Evolutionary conservation across 2,888 invertebrate genomes (phyloP).

Genomic region (Deilephila elpenor): DNA sequence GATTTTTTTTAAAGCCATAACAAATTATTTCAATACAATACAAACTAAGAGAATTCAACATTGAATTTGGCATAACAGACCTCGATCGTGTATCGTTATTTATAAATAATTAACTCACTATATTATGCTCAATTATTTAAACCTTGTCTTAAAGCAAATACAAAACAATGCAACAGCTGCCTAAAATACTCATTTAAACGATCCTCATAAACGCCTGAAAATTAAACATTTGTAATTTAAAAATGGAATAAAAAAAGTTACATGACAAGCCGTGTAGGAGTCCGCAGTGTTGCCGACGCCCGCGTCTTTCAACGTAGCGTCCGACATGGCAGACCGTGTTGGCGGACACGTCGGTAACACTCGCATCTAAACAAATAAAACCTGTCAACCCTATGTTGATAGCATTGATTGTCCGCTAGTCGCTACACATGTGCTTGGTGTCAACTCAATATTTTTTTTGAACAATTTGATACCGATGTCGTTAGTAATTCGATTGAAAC

Average conservation of each 20-base stretch:
- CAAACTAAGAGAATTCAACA: too few species aligned
- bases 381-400: conserved; percentile 43
- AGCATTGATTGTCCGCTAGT: conserved; percentile 35
- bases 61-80: too few species aligned
- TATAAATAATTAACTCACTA: too few species aligned
- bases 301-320: conserved; percentile 65
- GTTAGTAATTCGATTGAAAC: conserved; percentile 10
- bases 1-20: too few species aligned
- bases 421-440: conserved; percentile 38
- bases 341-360: conserved; percentile 60
- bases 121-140: too few species aligned
- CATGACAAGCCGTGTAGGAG: conserved; percentile 15
- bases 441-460: conserved; percentile 13
- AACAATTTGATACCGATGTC: conserved; percentile 5
- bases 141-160: not conserved
- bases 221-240: conserved; percentile 6
- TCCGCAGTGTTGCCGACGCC: conserved; percentile 39
- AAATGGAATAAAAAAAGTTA: conserved; percentile 12
- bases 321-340: conserved; percentile 50
- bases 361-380: conserved; percentile 63
- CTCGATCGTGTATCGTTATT: too few species aligned
- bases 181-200: not conserved
- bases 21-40: too few species aligned
- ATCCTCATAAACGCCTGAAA: conserved; percentile 3
- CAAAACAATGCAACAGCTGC: not conserved